Base-by-base conservation (phyloP, 1,140 invertebrate genomes). In the Mercenaria mercenaria region DNA sequence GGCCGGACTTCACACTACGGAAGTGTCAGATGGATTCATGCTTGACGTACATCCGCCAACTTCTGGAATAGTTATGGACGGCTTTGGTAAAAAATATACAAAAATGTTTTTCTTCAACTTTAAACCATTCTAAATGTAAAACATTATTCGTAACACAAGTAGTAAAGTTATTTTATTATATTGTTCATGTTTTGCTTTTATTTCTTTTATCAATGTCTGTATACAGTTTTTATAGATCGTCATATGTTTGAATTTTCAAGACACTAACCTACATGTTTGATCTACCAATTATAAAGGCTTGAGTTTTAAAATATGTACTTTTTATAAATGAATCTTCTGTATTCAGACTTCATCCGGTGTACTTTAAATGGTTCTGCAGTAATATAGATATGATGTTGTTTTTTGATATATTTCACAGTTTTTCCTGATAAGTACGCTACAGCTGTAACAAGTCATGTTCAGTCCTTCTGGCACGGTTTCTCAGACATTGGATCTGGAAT, bases 381-480 rank as follows among this genome's bases (percentile, higher is more conserved):
- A n/a, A n/a, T n/a, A n/a, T n/a, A n/a, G n/a, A n/a, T n/a, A n/a
- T n/a, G n/a, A n/a, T 26, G 20, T 34, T 32, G 6, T 72, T 6
- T 8, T 72, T 37, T 37, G 11, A 6, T 15, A 39, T 26, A 41
- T 37, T n/a, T 69, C 69, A 18, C 26, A 88, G 88, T 59, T 64
- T 26, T 91, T 0, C 1, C 52, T 2, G 83, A 91, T 26, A 67
- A 32, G 10, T 83, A 90, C n/a, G 79, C 79, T 26, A 52, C 84
- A 39, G 82, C 43, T 79, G 37, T 43, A 13, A n/a, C 77, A 11
- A 43, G 20, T 15, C 13, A 8, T 15, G 37, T 90, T 29, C 32
- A 67, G 0, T 83, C 81, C 2, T 89, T 74, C 23, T 91, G 90
- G 90, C 39, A 85, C 81, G 90, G 90, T 23, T 91, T 91, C 61